Evolutionary conservation across 2,888 invertebrate species (phyloP), one percentile per base, ranked within the genome.

Genomic region (Hanleya hanleyi): DNA sequence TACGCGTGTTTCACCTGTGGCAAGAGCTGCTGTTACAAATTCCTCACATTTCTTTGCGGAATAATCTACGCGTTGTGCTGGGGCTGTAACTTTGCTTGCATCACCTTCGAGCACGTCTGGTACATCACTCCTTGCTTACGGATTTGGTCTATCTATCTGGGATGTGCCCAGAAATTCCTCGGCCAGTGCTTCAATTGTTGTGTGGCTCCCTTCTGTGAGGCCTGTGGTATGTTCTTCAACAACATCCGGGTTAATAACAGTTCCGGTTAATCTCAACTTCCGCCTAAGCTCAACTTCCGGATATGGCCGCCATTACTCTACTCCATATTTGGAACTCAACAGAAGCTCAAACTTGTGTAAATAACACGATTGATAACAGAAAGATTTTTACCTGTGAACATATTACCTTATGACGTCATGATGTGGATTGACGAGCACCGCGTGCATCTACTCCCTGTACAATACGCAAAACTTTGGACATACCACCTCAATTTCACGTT

Each of bases 31-130:
- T 94, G 94, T 89, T 95, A 95, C 92, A 93, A 93, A n/a, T 87
- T 94, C 65, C 91, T 94, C 51, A 93, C 94, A 0, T 93, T 94
- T 62, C 83, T 94, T 37, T 91, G 93, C 9, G 94, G 94, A 0
- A 94, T 95, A n/a, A 92, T 94, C 37, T 92, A 94, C 68, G 94
- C 95, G 1, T 91, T 94, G 75, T 90, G 93, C 78, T 92, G 94
- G 66, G 87, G 87, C 6, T 85, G 82, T 67, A 81, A 84, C 73
- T 87, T 87, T 73, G 86, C 84, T 57, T 68, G 93, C 80, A 91
- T 95, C 22, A 93, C 95, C 15, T 84, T 86, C 79, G 69, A 70
- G 68, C 94, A 95, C 91, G 94, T 95, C 84, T 95, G 95, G 95
- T 94, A 94, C 86, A 91, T 93, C 38, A 93, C 93, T 0, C 95